These are phyloP conservation scores for Pseudomyrmex dendroicus DNA, from an alignment of 1,140 invertebrate genomes.

Conservation along the genomic window DNA sequence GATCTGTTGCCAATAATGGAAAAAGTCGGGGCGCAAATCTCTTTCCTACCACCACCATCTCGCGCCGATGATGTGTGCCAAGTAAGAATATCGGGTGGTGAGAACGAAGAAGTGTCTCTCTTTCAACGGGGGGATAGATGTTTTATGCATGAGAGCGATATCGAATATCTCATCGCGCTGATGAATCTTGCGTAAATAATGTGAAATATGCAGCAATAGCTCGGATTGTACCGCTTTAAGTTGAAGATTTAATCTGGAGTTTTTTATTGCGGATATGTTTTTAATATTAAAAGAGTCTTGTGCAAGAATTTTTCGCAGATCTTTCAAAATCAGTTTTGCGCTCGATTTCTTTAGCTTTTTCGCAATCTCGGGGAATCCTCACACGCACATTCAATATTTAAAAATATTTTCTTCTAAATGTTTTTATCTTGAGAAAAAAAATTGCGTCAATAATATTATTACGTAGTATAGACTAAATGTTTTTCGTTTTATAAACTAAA, in stretches of 20 bases:
- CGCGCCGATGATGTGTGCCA: background rate
- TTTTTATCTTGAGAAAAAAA: no score
- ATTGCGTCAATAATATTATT: background rate
- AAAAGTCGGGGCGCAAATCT: conserved; percentile 20
- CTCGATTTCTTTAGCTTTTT: no score
- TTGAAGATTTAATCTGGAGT: background rate
- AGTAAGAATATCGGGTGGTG: background rate
- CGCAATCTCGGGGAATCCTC: no score
- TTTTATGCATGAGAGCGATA: conserved; percentile 16
- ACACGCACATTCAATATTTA: no score
- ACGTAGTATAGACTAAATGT: background rate
- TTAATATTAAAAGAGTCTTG: background rate
- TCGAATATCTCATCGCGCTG: background rate
- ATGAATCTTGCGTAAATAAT: background rate
- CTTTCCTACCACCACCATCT: background rate
- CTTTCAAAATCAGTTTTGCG: background rate
- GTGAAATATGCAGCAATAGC: background rate
- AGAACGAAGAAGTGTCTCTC: background rate
- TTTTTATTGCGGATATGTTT: background rate
- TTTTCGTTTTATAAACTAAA: background rate
- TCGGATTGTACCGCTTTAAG: background rate
- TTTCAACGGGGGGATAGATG: background rate
- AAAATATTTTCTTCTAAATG: no score
- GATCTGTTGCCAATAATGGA: conserved; percentile 19
- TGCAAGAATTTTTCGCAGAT: background rate